phyloP scores from a whole-genome alignment of 1,140 invertebrate genomes.

The Neuroterus valhalla region DNA sequence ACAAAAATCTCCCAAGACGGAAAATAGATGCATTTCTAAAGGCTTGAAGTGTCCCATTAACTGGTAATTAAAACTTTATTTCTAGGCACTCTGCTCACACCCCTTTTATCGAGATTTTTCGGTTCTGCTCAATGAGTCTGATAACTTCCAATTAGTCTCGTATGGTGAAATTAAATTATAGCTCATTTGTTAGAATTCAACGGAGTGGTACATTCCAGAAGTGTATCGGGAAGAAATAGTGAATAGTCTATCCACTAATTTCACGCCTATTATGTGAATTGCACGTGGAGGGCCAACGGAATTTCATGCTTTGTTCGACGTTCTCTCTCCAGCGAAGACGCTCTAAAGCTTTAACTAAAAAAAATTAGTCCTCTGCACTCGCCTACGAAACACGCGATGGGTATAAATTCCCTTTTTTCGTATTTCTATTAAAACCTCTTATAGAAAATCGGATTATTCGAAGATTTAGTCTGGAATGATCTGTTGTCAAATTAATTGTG shows the following conservation, averaged over 20 bases:
- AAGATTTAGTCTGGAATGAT: neutral
- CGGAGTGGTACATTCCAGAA: conserved; percentile 21
- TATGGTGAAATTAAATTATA: conserved; percentile 21
- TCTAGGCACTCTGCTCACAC: neutral
- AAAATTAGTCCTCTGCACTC: neutral
- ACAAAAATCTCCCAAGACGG: too few relatives aligned
- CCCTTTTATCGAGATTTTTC: neutral
- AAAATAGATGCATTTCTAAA: too few relatives aligned
- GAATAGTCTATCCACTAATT: conserved; percentile 26
- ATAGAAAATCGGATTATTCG: neutral
- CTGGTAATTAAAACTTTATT: neutral
- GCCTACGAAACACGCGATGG: neutral
- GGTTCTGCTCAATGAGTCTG: conserved; percentile 13
- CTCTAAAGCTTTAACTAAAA: conserved; percentile 2
- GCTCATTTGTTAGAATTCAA: conserved; percentile 23
- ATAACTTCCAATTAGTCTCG: neutral
- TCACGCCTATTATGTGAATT: conserved; percentile 22
- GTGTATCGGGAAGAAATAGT: conserved; percentile 23
- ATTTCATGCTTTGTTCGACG: conserved; percentile 25
- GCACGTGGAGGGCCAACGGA: conserved; percentile 13
- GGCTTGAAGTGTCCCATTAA: neutral
- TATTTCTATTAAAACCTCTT: neutral
- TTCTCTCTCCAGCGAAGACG: neutral
- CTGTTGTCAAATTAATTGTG: neutral
- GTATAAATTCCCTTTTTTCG: conserved; percentile 1